These are phyloP conservation scores for Eolophus roseicapilla DNA, from an alignment of 2,113 vertebrate genomes.

Conservation along the genomic window DNA sequence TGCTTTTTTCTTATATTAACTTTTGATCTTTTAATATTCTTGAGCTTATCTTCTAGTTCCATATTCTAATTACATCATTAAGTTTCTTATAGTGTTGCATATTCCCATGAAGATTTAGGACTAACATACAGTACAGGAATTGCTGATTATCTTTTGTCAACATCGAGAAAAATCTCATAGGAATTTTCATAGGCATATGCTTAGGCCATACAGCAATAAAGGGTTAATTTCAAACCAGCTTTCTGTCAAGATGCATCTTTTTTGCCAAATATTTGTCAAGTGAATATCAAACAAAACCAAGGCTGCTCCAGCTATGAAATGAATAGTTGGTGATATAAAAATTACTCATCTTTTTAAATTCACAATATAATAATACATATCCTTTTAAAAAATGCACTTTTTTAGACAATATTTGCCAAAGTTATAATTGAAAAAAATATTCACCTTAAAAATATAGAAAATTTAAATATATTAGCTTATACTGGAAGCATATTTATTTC, in stretches of 20 bases:
- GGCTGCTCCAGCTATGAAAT: background rate
- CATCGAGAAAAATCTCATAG: background rate
- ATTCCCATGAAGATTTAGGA: background rate
- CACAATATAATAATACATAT: background rate
- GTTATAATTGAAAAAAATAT: background rate
- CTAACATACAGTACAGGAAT: background rate
- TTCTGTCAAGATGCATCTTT: background rate
- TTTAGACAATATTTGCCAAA: background rate
- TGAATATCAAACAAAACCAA: background rate
- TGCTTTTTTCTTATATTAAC: background rate
- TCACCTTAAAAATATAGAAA: background rate
- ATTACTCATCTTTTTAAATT: background rate
- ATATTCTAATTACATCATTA: constrained; percentile 10
- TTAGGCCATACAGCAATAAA: background rate
- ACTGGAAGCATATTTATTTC: background rate
- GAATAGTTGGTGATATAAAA: background rate
- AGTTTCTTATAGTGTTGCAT: background rate
- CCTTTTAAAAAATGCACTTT: background rate
- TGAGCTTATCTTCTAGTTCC: background rate
- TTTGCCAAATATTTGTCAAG: background rate
- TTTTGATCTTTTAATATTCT: background rate
- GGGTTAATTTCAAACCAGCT: background rate
- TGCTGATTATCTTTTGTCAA: background rate
- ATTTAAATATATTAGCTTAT: background rate
- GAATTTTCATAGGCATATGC: background rate